These are phyloP conservation scores for Drosophila paracracens DNA, from an alignment of 2,888 invertebrate genomes.

Conservation along the genomic window DNA sequence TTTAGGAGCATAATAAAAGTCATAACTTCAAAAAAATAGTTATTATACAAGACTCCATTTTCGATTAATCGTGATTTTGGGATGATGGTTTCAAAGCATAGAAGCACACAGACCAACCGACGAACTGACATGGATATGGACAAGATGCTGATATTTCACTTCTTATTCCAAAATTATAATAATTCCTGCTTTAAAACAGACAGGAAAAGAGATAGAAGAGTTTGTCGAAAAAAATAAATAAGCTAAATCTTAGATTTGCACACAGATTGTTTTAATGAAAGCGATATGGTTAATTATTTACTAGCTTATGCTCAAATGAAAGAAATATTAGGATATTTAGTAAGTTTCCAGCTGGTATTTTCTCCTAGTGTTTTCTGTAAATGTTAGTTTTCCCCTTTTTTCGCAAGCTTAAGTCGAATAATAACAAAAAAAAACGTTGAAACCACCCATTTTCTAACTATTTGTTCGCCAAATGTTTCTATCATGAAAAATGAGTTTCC, in stretches of 20 bases:
- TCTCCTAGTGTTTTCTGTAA: not conserved
- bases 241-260: not conserved
- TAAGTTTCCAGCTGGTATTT: not conserved
- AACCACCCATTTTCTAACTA: not conserved
- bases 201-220: not conserved
- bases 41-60: not conserved
- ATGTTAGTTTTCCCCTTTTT: not conserved
- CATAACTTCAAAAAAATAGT: not conserved
- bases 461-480: not conserved
- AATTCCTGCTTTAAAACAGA: not conserved
- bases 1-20: not conserved
- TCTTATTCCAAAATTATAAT: not conserved
- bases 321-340: not conserved
- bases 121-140: not conserved
- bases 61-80: not conserved
- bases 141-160: not conserved
- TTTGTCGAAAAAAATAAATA: not conserved
- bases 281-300: not conserved
- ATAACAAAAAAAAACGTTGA: not conserved
- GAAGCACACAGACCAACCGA: not conserved
- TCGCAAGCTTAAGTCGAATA: not conserved
- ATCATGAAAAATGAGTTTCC: not conserved
- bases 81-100: not conserved
- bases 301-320: not conserved
- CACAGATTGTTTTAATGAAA: not conserved